phyloP scores from a whole-genome alignment of 2,888 invertebrate genomes.

The Drosophila paramelanica region DNA sequence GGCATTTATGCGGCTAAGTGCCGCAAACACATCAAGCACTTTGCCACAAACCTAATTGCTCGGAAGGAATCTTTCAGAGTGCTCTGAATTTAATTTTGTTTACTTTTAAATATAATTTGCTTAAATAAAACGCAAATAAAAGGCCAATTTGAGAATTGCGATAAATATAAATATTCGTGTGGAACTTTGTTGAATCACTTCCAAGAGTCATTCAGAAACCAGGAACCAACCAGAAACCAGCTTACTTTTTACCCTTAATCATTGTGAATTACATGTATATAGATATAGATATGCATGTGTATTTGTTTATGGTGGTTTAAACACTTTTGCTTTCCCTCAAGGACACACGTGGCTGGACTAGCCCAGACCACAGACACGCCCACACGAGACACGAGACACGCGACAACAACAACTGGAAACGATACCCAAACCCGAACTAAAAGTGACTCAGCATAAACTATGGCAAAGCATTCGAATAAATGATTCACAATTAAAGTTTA shows the following conservation, averaged over 20 bases:
- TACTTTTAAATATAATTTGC: neutral
- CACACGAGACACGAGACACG: slow-evolving; percentile 29
- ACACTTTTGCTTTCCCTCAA: slow-evolving; percentile 71
- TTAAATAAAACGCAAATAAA: neutral
- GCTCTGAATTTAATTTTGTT: slow-evolving; percentile 2
- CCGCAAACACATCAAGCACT: slow-evolving; percentile 28
- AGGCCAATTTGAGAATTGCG: neutral
- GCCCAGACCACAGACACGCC: slow-evolving; percentile 55
- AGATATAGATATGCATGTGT: slow-evolving; percentile 1
- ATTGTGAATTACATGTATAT: slow-evolving; percentile 32
- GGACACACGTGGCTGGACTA: slow-evolving; percentile 52
- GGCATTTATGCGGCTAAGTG: slow-evolving; percentile 45
- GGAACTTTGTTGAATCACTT: slow-evolving; percentile 1
- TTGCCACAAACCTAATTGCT: slow-evolving; percentile 9
- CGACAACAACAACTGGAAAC: slow-evolving; percentile 25
- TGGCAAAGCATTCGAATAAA: slow-evolving; percentile 52
- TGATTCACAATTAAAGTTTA: slow-evolving; percentile 66
- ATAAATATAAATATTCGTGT: neutral
- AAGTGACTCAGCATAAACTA: slow-evolving; percentile 69
- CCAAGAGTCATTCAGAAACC: slow-evolving; percentile 18
- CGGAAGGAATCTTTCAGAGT: neutral
- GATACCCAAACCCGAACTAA: slow-evolving; percentile 5
- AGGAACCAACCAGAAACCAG: slow-evolving; percentile 3
- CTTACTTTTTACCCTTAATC: slow-evolving; percentile 25
- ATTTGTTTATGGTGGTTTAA: slow-evolving; percentile 1